Percentiles rank a stretch among this genome's conserved stretches.
Conservation (phyloP, 2,797 vertebrate genomes). For the Synanceia verrucosa region DNA sequence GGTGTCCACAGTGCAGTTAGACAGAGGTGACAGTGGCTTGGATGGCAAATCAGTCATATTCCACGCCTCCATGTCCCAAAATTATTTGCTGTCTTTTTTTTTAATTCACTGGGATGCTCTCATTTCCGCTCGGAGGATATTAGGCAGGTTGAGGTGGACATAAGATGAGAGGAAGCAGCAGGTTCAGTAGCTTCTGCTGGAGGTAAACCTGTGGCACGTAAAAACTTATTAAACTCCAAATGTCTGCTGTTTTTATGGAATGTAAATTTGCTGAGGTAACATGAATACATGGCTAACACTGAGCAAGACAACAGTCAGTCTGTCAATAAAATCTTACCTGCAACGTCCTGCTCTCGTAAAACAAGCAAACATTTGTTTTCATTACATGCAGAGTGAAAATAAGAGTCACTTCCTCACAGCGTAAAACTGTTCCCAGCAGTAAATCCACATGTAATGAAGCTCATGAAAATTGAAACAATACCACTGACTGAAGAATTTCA, state of each 20-base stretch:
- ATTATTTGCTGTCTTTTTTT: not conserved
- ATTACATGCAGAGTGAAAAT: slow-evolving; percentile 12
- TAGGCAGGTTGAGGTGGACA: not conserved
- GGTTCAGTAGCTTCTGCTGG: not conserved
- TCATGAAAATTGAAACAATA: slow-evolving; percentile 13
- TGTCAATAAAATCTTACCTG: slow-evolving; percentile 45
- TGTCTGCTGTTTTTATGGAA: slow-evolving; percentile 39
- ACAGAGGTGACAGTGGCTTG: not conserved
- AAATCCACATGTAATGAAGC: slow-evolving; percentile 16
- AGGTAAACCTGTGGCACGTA: slow-evolving; percentile 24
- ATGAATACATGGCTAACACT: slow-evolving; percentile 7
- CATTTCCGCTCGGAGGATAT: slow-evolving; percentile 34
- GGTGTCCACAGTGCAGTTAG: slow-evolving; percentile 78
- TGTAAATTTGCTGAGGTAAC: slow-evolving; percentile 58
- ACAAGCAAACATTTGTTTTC: slow-evolving; percentile 48
- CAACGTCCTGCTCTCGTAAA: slow-evolving; percentile 50
- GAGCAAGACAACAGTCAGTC: not conserved
- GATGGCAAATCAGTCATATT: slow-evolving; percentile 59
- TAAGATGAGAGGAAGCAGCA: not conserved
- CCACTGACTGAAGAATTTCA: not conserved
- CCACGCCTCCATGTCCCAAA: slow-evolving; percentile 64
- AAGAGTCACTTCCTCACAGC: not conserved
- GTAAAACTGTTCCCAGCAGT: not conserved
- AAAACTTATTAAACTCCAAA: slow-evolving; percentile 36
- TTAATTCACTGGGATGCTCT: slow-evolving; percentile 8